These are phyloP conservation scores for Physella acuta DNA, from an alignment of 1,140 invertebrate genomes.

Conservation along the genomic window DNA sequence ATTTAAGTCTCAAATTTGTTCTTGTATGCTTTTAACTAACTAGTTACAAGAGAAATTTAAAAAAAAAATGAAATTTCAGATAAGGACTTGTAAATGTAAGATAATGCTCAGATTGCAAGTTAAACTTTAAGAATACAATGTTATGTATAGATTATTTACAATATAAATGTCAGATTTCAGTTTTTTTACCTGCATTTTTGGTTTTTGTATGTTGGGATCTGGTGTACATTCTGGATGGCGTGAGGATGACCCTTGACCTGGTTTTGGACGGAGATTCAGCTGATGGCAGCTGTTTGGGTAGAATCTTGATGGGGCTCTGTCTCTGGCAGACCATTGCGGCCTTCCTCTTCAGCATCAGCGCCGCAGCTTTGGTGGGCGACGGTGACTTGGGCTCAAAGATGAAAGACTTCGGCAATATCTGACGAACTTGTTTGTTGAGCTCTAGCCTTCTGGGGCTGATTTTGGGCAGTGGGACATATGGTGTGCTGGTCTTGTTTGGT, in stretches of 20 bases:
- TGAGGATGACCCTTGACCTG: not conserved
- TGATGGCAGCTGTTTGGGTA: slow-evolving; percentile 11
- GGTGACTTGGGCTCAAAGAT: slow-evolving; percentile 37
- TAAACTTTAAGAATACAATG: no score
- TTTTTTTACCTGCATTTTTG: slow-evolving; percentile 12
- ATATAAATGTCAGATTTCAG: no score
- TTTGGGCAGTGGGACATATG: slow-evolving; percentile 25
- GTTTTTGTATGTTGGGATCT: slow-evolving; percentile 9
- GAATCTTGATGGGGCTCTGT: slow-evolving; percentile 27
- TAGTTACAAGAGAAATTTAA: no score
- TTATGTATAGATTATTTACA: no score
- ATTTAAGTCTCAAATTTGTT: no score
- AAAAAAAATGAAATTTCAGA: no score
- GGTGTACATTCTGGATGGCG: slow-evolving; percentile 5
- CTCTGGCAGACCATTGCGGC: slow-evolving; percentile 29
- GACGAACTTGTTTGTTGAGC: slow-evolving; percentile 41
- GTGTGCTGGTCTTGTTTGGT: not conserved
- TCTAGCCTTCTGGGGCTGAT: slow-evolving; percentile 42
- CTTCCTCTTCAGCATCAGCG: slow-evolving; percentile 36
- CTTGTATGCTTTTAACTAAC: no score
- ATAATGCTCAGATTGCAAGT: no score
- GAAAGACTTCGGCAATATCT: slow-evolving; percentile 50
- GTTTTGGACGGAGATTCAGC: not conserved
- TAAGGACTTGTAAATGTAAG: no score
- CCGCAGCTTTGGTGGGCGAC: slow-evolving; percentile 49